phyloP scores from a whole-genome alignment of 2,113 vertebrate species.

The Tachysurus fulvidraco region DNA sequence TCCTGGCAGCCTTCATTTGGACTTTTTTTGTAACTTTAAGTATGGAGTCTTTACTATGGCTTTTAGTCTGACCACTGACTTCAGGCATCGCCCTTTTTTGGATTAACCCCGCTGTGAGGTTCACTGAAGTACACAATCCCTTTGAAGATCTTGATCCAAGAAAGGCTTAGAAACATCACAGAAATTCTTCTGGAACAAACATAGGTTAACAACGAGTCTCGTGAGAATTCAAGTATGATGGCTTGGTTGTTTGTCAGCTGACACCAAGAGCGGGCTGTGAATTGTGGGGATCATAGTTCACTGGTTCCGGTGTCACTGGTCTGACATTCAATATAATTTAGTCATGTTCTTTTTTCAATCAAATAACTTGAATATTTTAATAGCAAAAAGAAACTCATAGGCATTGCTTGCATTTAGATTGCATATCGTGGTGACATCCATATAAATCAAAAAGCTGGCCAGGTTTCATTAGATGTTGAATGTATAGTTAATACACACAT shows the following conservation, averaged over 20 bases:
- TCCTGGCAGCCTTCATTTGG: not conserved
- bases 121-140: not conserved
- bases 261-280: not conserved
- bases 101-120: not conserved
- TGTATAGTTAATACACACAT: no score
- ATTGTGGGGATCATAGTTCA: not conserved
- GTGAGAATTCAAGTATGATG: not conserved
- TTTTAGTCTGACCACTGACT: not conserved
- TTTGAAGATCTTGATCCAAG: not conserved
- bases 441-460: no score
- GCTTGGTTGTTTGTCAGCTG: not conserved
- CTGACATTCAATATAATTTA: not conserved
- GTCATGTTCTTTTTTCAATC: not conserved
- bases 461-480: no score
- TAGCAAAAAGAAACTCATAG: not conserved
- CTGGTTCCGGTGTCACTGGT: not conserved
- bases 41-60: not conserved
- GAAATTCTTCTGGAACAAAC: not conserved
- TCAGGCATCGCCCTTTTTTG: not conserved
- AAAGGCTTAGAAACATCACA: not conserved
- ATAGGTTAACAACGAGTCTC: not conserved
- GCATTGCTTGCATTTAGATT: no score
- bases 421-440: no score
- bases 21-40: not conserved
- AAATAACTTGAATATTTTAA: not conserved